Evolutionary conservation across 2,113 vertebrate genomes (phyloP).

Genomic region (Cyprinodon tularosa): DNA sequence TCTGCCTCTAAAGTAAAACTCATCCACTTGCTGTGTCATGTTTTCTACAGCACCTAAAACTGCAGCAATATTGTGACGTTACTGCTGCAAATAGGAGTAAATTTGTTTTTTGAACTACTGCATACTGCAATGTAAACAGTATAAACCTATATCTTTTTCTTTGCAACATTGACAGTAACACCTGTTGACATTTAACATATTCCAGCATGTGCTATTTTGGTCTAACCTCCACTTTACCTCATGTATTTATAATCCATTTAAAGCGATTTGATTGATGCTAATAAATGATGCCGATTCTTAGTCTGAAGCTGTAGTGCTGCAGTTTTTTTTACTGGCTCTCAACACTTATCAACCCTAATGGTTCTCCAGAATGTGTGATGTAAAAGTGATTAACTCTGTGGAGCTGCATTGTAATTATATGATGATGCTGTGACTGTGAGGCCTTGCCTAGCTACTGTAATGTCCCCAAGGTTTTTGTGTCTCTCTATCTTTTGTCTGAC

Average conservation of each 20-base stretch:
- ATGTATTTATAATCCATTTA: slow-evolving; percentile 20
- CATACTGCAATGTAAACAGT: not conserved
- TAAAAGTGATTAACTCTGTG: slow-evolving; percentile 31
- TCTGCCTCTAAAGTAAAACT: not conserved
- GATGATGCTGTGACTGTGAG: slow-evolving; percentile 32
- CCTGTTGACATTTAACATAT: not conserved
- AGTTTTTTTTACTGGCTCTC: slow-evolving; percentile 18
- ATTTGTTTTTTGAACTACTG: not conserved
- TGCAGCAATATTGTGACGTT: not conserved
- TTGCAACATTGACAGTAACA: not conserved
- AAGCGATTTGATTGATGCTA: slow-evolving; percentile 6
- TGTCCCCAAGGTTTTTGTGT: slow-evolving; percentile 24
- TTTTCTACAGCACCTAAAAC: slow-evolving; percentile 17
- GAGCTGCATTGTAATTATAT: slow-evolving; percentile 44
- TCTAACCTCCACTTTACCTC: slow-evolving; percentile 18
- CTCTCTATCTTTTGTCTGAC: slow-evolving; percentile 17
- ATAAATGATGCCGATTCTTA: slow-evolving; percentile 13
- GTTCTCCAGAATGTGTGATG: slow-evolving; percentile 29
- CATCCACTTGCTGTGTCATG: slow-evolving; percentile 1
- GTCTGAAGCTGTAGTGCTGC: not conserved
- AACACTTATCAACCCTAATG: slow-evolving; percentile 5
- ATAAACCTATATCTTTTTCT: not conserved
- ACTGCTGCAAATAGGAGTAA: not conserved
- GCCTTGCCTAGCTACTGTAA: slow-evolving; percentile 25
- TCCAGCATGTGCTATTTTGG: not conserved